Conservation (phyloP, 2,113 vertebrate genomes). For the Urocitellus parryii region DNA sequence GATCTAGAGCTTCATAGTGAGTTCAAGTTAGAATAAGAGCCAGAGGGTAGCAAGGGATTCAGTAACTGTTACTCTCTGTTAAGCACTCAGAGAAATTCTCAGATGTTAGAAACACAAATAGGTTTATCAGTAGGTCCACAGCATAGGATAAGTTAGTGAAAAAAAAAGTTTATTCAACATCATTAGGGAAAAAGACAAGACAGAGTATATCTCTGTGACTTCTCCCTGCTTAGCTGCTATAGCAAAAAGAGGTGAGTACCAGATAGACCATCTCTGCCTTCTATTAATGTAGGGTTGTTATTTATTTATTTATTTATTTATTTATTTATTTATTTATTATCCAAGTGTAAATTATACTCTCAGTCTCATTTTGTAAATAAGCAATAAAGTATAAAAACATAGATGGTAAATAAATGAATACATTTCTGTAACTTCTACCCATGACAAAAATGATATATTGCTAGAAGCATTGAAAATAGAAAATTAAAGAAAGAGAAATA, state of each 20-base stretch:
- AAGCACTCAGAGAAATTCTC: background rate
- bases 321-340: background rate
- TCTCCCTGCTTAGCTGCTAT: background rate
- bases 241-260: background rate
- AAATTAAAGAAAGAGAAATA: background rate
- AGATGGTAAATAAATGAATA: background rate
- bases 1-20: background rate
- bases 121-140: background rate
- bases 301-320: too few relatives aligned
- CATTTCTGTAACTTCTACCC: background rate
- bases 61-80: background rate
- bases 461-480: background rate
- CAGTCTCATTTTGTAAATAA: constrained; percentile 38
- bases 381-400: background rate
- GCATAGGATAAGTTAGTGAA: background rate
- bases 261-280: background rate
- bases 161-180: background rate
- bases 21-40: background rate
- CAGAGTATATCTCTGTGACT: background rate
- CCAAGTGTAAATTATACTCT: constrained; percentile 19
- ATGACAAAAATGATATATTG: constrained; percentile 11
- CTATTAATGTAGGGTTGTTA: background rate
- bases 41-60: background rate
- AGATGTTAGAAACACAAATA: background rate
- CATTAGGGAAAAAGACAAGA: background rate